Evolutionary conservation across 2,888 invertebrate species (phyloP).

Genomic region (Sthenelais limicola): DNA sequence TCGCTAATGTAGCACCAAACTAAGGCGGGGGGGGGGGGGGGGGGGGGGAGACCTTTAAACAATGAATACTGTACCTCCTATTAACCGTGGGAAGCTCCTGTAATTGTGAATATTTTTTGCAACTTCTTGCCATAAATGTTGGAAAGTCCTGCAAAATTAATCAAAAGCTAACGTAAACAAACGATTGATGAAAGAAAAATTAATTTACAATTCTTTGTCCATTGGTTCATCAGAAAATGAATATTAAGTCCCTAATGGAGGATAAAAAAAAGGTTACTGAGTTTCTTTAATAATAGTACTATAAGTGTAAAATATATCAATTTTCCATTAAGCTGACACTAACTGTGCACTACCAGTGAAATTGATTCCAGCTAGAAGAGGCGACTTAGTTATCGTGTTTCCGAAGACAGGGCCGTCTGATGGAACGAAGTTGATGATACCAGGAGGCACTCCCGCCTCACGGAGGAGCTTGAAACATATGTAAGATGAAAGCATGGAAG

Average conservation of each 20-base stretch:
- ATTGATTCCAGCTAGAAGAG: conserved; percentile 92
- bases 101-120: conserved; percentile 89
- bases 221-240: too few relatives aligned
- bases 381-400: conserved; percentile 87
- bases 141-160: conserved; percentile 84
- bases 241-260: too few relatives aligned
- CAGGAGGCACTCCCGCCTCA: conserved; percentile 96
- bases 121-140: conserved; percentile 92
- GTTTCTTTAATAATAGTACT: neutral
- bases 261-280: neutral
- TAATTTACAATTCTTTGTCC: too few relatives aligned
- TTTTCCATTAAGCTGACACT: neutral
- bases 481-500: conserved; percentile 96
- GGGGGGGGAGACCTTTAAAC: too few relatives aligned
- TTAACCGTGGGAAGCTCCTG: conserved; percentile 91
- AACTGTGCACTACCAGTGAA: conserved; percentile 98
- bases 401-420: conserved; percentile 97
- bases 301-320: neutral
- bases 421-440: conserved; percentile 97
- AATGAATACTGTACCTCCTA: conserved; percentile 79
- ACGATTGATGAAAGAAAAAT: too few relatives aligned
- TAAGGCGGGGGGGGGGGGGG: too few relatives aligned
- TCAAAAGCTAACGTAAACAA: too few relatives aligned
- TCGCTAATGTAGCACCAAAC: too few relatives aligned
- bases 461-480: conserved; percentile 84